Conservation (phyloP, 1,140 invertebrate species). For the Parasteatoda tepidariorum region DNA sequence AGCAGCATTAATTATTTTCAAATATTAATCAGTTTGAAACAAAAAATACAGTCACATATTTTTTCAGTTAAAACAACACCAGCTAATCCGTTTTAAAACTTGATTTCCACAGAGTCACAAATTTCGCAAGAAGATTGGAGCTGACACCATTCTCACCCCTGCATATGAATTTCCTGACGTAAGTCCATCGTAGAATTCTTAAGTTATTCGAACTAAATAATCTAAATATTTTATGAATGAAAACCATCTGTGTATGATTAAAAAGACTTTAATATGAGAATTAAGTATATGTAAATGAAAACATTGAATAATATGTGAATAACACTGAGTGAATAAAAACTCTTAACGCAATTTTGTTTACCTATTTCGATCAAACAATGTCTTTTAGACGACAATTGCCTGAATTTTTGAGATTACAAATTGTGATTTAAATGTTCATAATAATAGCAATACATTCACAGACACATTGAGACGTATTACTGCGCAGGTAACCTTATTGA, state of each 20-base stretch:
- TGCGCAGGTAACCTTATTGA: no score
- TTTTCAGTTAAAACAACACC: no score
- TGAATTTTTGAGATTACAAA: no score
- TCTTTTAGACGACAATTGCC: no score
- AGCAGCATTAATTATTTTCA: not conserved
- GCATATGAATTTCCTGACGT: conserved; percentile 22
- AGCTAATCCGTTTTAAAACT: no score
- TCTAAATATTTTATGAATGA: not conserved
- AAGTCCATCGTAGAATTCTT: not conserved
- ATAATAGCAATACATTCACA: no score
- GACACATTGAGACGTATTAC: no score
- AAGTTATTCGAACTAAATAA: not conserved
- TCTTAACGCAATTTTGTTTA: not conserved
- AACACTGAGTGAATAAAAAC: not conserved
- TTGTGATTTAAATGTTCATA: no score
- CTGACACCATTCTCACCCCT: conserved; percentile 10
- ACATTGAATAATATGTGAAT: not conserved
- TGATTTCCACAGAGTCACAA: conserved; percentile 29
- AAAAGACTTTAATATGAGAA: not conserved
- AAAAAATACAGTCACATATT: not conserved
- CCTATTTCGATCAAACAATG: no score
- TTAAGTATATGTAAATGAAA: not conserved
- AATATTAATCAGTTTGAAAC: not conserved
- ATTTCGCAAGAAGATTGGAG: conserved; percentile 34
- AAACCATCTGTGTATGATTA: not conserved